Conservation (phyloP, 2,797 vertebrate genomes). For the Tokudaia muenninki region DNA sequence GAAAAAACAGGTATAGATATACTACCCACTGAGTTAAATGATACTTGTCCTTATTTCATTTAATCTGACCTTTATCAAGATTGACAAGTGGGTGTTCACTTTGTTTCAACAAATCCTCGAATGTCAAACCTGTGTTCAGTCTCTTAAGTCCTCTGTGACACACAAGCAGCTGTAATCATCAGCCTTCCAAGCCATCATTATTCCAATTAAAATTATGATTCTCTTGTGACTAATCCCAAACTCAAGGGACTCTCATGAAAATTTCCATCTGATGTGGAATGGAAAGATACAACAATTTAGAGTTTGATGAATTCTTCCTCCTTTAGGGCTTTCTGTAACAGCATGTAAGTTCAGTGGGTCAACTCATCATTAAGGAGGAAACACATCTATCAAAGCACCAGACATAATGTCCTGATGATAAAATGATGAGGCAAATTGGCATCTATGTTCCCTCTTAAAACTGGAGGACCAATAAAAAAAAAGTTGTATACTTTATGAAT, state of each 20-base stretch:
- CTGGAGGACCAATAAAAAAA: neutral
- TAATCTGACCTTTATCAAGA: slow-evolving; percentile 79
- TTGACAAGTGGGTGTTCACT: slow-evolving; percentile 22
- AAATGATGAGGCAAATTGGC: neutral
- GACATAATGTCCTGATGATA: neutral
- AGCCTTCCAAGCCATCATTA: neutral
- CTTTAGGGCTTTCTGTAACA: neutral
- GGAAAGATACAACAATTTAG: neutral
- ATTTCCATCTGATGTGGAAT: slow-evolving; percentile 36
- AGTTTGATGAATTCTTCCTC: neutral
- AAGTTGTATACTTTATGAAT: neutral
- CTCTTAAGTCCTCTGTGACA: slow-evolving; percentile 14
- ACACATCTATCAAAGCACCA: neutral
- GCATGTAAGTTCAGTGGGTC: neutral
- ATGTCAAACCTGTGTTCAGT: slow-evolving; percentile 41
- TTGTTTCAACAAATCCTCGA: slow-evolving; percentile 62
- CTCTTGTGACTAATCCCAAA: slow-evolving; percentile 64
- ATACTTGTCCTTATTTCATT: slow-evolving; percentile 66
- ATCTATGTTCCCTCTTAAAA: neutral
- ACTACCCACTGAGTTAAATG: slow-evolving; percentile 71
- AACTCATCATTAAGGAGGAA: neutral
- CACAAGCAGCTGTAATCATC: slow-evolving; percentile 54
- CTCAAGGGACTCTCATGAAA: slow-evolving; percentile 29
- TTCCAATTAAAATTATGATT: slow-evolving; percentile 53
- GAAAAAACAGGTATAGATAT: slow-evolving; percentile 65